phyloP scores from a whole-genome alignment of 2,113 vertebrate genomes.

The Indicator maculatus region DNA sequence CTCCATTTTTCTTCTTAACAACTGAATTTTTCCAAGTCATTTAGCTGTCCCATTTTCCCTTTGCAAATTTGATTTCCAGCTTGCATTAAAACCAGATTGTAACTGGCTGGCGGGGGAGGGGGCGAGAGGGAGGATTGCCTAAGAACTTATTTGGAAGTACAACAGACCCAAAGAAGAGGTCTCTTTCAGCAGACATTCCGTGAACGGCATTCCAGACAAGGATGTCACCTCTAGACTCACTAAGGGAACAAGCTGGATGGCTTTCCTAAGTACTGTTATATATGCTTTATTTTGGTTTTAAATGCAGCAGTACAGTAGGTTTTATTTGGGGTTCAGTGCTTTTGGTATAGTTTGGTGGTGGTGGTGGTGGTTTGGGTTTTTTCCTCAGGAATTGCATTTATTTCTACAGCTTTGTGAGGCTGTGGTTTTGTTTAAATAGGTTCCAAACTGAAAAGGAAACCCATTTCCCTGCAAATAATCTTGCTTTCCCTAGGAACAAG shows the following conservation, averaged over 20 bases:
- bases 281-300: background rate
- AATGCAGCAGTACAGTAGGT: background rate
- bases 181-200: background rate
- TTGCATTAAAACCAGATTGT: background rate
- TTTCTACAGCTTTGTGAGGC: background rate
- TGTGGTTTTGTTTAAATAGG: background rate
- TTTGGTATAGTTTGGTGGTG: background rate
- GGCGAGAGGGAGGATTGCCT: background rate
- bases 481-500: background rate
- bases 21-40: background rate
- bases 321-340: background rate
- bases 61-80: slow-evolving; percentile 7
- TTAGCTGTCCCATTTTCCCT: background rate
- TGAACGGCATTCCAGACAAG: background rate
- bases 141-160: background rate
- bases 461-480: background rate
- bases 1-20: background rate
- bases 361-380: background rate
- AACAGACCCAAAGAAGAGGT: background rate
- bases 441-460: background rate
- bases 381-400: background rate
- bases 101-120: background rate
- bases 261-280: background rate
- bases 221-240: background rate
- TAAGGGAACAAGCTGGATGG: background rate